Conservation (phyloP, 1,140 invertebrate species). For the Megathymus violae region DNA sequence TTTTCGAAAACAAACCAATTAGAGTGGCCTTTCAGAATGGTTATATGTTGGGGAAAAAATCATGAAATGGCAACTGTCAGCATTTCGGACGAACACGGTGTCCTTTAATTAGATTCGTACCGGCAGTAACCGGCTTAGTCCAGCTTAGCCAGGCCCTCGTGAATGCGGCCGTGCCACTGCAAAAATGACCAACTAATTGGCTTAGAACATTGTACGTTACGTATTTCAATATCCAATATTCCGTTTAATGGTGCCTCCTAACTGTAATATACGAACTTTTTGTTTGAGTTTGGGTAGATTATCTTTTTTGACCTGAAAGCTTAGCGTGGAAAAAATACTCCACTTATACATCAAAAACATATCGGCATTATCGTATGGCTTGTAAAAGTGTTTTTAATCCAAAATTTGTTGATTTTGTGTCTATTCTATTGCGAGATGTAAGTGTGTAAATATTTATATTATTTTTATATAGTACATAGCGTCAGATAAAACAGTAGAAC, state of each 20-base stretch:
- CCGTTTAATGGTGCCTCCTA: constrained; percentile 66
- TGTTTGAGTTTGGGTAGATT: constrained; percentile 24
- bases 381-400: too few species aligned
- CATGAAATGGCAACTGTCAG: constrained; percentile 73
- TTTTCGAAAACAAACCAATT: constrained; percentile 70
- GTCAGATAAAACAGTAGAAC: too few species aligned
- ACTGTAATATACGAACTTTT: constrained; percentile 48
- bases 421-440: too few species aligned
- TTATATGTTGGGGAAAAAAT: constrained; percentile 64
- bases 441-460: too few species aligned
- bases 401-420: too few species aligned
- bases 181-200: constrained; percentile 82
- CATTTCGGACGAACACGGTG: constrained; percentile 72
- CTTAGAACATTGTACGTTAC: constrained; percentile 75
- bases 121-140: constrained; percentile 76
- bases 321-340: constrained; percentile 10
- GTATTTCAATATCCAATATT: constrained; percentile 78
- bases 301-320: constrained; percentile 13
- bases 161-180: constrained; percentile 69
- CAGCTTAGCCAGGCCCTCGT: constrained; percentile 69
- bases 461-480: too few species aligned
- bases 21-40: constrained; percentile 59
- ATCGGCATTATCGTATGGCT: not conserved
- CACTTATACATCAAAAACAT: not conserved
- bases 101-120: constrained; percentile 82